Conservation (phyloP, 2,797 vertebrate genomes). For the Hemibagrus guttatus region DNA sequence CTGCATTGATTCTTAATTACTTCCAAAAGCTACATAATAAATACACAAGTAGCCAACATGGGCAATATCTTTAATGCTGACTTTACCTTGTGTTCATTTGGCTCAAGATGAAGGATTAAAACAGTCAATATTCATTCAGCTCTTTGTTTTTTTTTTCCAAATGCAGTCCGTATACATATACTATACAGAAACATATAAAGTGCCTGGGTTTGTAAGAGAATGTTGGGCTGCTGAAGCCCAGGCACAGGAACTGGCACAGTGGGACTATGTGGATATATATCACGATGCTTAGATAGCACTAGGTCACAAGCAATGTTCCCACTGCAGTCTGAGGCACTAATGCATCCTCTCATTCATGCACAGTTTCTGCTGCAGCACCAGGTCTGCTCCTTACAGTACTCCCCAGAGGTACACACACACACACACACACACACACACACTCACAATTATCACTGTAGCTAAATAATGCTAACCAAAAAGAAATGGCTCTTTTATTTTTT, state of each 20-base stretch:
- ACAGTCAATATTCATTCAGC: neutral
- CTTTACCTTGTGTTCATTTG: neutral
- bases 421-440: constrained; percentile 28
- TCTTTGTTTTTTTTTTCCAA: neutral
- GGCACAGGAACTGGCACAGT: neutral
- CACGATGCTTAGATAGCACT: constrained; percentile 38
- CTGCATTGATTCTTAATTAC: neutral
- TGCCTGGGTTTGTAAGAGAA: neutral
- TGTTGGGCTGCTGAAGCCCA: neutral
- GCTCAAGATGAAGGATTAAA: neutral
- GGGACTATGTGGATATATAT: constrained; percentile 7
- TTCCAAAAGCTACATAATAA: neutral
- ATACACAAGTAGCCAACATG: neutral
- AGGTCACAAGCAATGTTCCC: constrained; percentile 66
- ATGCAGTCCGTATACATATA: neutral
- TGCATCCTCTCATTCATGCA: neutral
- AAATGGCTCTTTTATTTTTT: neutral
- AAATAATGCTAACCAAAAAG: neutral
- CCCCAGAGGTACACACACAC: neutral
- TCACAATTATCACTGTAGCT: neutral
- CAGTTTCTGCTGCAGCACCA: constrained; percentile 13
- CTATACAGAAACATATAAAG: neutral
- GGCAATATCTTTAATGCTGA: neutral
- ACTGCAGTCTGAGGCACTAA: constrained; percentile 26
- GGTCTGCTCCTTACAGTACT: neutral